A percentile compares a stretch with the other conserved stretches of the same genome.
Conservation (phyloP, 2,888 invertebrate species). For the Abscondita cerata region DNA sequence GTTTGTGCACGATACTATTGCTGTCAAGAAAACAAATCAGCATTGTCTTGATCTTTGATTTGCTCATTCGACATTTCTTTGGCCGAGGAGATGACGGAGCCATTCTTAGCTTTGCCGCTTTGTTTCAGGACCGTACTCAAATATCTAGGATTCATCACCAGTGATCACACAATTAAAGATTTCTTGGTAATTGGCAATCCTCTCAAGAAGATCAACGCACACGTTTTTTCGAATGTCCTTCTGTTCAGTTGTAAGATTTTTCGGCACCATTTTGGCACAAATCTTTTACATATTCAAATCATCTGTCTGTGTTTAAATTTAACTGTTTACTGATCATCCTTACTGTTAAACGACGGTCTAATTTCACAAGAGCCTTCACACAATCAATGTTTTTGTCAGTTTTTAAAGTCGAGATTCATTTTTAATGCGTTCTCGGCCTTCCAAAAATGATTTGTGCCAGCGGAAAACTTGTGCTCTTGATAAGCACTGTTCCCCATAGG, state of each 20-base stretch:
- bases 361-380: slow-evolving; percentile 31
- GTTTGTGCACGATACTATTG: slow-evolving; percentile 16
- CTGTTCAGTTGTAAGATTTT: slow-evolving; percentile 32
- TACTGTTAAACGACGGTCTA: slow-evolving; percentile 27
- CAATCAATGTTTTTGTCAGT: slow-evolving; percentile 11
- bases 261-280: slow-evolving; percentile 34
- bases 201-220: slow-evolving; percentile 20
- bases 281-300: slow-evolving; percentile 25
- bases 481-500: no score
- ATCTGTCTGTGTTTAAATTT: slow-evolving; percentile 14
- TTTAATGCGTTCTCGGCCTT: slow-evolving; percentile 27
- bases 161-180: background rate
- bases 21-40: slow-evolving; percentile 22
- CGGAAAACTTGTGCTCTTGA: no score
- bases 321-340: slow-evolving; percentile 17
- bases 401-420: slow-evolving; percentile 31
- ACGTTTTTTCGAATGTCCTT: slow-evolving; percentile 18
- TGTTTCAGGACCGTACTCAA: slow-evolving; percentile 3
- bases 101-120: background rate
- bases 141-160: background rate
- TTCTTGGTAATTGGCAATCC: slow-evolving; percentile 14
- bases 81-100: slow-evolving; percentile 17
- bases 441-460: slow-evolving; percentile 29
- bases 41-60: no score
- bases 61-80: slow-evolving; percentile 26